Evolutionary conservation across 1,140 invertebrate genomes (phyloP), one percentile per base, ranked within the genome.

Genomic region (Oreohelix idahoensis): DNA sequence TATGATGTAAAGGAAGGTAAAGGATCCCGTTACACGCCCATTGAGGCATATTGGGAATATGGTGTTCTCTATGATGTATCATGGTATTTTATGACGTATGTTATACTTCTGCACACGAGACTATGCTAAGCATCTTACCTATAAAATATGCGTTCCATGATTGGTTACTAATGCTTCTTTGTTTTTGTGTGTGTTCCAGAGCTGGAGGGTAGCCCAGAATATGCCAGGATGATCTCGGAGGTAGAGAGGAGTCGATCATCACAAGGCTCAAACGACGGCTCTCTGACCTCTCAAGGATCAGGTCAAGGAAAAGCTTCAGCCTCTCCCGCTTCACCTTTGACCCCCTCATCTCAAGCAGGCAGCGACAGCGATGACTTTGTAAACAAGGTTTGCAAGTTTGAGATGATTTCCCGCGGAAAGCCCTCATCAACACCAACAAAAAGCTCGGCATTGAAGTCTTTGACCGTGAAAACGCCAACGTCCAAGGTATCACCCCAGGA

Each of bases 311-410:
- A 79, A 10, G 77, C 85, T 23, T 63, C 58, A n/a, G 63, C 29
- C 13, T 58, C 74, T 26, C 76, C 66, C 15, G 70, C 74, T 45
- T 51, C 83, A 32, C 49, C 73, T 53, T 45, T 75, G 70, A 38
- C 66, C 71, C 81, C 83, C 15, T 45, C 78, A 35, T 81, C 85
- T 42, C 83, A 77, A 32, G 75, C 63, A n/a, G 87, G 85, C 38
- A 78, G 84, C 42, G 87, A 89, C 78, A 88, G 85, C n/a, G 87
- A 87, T 26, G 89, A 91, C 80, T 92, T 92, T 71, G 80, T 90
- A 26, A 89, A 90, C 76, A 92, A 92, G 89, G 90, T 92, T 15
- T 91, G 69, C 78, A 90, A 88, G 83, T 92, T 92, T 88, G 91
- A 92, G 87, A 87, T 90, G 79, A 90, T 92, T 58, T 89, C 89